A percentile compares a stretch with the other conserved stretches of the same genome.
Evolutionary conservation across 2,113 vertebrate genomes (phyloP).

Genomic region (Geococcyx californianus): DNA sequence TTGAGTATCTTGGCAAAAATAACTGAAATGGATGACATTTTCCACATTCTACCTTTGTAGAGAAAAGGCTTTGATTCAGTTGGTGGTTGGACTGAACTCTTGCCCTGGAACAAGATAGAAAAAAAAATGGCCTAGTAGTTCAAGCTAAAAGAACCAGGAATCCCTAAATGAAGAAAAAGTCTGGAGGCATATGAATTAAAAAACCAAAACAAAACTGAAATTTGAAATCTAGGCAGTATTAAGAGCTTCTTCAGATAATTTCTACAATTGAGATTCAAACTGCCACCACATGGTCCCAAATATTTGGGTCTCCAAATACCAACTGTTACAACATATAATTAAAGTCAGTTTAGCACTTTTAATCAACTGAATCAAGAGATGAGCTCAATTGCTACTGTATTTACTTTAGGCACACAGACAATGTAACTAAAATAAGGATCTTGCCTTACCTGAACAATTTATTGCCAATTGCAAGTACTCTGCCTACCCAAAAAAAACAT

Average conservation of each 20-base stretch:
- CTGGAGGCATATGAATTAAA: background rate
- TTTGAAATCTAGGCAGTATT: background rate
- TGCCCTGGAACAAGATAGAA: background rate
- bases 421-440: conserved; percentile 6
- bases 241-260: background rate
- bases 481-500: background rate
- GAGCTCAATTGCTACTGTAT: conserved; percentile 23
- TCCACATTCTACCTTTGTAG: background rate
- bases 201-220: background rate
- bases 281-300: conserved; percentile 46
- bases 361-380: conserved; percentile 26
- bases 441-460: conserved; percentile 16
- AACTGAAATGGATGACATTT: background rate
- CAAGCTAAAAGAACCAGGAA: background rate
- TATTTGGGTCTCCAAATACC: conserved; percentile 51
- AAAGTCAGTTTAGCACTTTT: conserved; percentile 25
- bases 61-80: background rate
- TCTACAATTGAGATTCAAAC: conserved; percentile 25
- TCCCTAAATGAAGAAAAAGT: background rate
- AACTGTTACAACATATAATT: conserved; percentile 46
- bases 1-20: background rate
- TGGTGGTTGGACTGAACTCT: background rate
- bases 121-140: background rate
- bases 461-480: background rate
- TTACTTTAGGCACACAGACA: conserved; percentile 9